Evolutionary conservation across 1,140 invertebrate genomes (phyloP).

Genomic region (Phthorimaea operculella): DNA sequence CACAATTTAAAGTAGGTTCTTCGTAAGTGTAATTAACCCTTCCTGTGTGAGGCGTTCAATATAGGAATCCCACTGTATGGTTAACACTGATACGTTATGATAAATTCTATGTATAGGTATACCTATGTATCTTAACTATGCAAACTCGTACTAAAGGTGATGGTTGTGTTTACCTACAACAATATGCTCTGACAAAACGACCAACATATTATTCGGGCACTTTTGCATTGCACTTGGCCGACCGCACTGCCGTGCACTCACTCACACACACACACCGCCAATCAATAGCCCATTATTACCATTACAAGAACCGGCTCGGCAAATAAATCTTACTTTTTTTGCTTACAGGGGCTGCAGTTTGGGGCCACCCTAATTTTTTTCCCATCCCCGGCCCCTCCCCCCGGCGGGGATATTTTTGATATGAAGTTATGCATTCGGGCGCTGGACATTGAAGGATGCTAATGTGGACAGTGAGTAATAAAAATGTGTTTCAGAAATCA

Average conservation of each 20-base stretch:
- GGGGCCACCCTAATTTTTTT: constrained; percentile 51
- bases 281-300: constrained; percentile 19
- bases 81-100: too few relatives aligned
- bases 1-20: too few relatives aligned
- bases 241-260: constrained; percentile 10
- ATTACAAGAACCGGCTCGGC: constrained; percentile 27
- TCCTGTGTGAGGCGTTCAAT: too few relatives aligned
- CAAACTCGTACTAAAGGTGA: too few relatives aligned
- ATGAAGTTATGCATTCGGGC: background rate
- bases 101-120: too few relatives aligned
- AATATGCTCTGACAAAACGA: too few relatives aligned
- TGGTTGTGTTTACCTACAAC: too few relatives aligned
- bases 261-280: constrained; percentile 19
- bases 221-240: background rate
- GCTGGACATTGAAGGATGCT: background rate
- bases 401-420: background rate
- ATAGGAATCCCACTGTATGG: too few relatives aligned
- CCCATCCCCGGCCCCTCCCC: background rate
- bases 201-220: too few relatives aligned
- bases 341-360: constrained; percentile 34
- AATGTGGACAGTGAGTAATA: constrained; percentile 2
- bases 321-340: constrained; percentile 60
- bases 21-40: too few relatives aligned
- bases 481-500: background rate
- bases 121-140: too few relatives aligned